Conservation (phyloP, 2,888 invertebrate genomes). For the Drosophila nigritarsus region DNA sequence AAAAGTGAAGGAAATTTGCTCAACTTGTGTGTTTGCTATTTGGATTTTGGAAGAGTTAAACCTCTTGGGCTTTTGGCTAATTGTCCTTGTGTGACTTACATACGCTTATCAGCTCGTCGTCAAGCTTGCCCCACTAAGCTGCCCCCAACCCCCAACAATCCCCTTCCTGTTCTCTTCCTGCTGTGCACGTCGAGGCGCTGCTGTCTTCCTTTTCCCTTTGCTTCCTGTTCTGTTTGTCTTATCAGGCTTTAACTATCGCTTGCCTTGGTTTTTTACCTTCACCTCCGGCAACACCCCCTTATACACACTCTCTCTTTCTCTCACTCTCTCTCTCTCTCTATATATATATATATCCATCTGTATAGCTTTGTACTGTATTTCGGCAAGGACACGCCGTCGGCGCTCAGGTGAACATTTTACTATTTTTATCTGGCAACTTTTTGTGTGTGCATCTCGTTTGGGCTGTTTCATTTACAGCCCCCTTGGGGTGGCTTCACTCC, state of each 20-base stretch:
- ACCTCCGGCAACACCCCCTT: background rate
- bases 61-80: slow-evolving; percentile 78
- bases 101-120: slow-evolving; percentile 60
- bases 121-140: slow-evolving; percentile 2
- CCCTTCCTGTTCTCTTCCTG: slow-evolving; percentile 1
- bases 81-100: slow-evolving; percentile 82
- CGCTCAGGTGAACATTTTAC: slow-evolving; percentile 37
- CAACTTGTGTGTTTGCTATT: slow-evolving; percentile 36
- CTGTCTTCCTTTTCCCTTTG: slow-evolving; percentile 29
- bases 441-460: slow-evolving; percentile 52
- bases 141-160: too few relatives aligned
- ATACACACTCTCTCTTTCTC: too few relatives aligned
- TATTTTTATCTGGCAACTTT: slow-evolving; percentile 49
- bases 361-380: slow-evolving; percentile 44
- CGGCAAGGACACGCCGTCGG: slow-evolving; percentile 66
- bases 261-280: slow-evolving; percentile 41
- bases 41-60: slow-evolving; percentile 62
- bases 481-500: background rate
- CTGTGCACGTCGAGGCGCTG: slow-evolving; percentile 18
- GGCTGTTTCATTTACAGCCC: slow-evolving; percentile 43
- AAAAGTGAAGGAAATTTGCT: slow-evolving; percentile 14
- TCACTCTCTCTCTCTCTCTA: background rate
- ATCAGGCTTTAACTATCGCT: slow-evolving; percentile 62
- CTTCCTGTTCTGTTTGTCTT: slow-evolving; percentile 44
- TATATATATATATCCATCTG: background rate